Evolutionary conservation across 2,797 vertebrate genomes (phyloP).

Genomic region (Periophthalmus magnuspinnatus): DNA sequence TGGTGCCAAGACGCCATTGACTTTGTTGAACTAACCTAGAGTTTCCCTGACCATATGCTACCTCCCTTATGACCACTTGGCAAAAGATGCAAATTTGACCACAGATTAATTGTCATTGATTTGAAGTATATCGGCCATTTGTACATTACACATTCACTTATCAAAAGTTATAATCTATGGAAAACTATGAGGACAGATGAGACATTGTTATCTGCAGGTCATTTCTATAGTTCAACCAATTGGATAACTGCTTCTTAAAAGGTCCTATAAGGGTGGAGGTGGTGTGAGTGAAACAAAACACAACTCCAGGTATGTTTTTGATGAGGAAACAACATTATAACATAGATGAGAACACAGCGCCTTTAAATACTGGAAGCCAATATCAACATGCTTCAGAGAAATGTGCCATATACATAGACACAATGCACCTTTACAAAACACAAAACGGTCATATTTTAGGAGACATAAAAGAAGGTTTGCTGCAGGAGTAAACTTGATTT

Average conservation of each 20-base stretch:
- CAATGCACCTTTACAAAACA: background rate
- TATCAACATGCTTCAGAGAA: background rate
- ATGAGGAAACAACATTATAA: no score
- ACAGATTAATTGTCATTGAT: conserved; percentile 33
- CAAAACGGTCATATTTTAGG: background rate
- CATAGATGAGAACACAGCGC: no score
- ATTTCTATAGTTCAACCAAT: background rate
- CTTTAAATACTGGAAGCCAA: background rate
- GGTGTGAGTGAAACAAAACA: no score
- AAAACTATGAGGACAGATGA: background rate
- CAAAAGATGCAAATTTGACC: conserved; percentile 42
- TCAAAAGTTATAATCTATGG: background rate
- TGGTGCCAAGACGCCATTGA: conserved; percentile 62
- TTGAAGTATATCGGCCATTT: conserved; percentile 17
- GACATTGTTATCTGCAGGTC: background rate
- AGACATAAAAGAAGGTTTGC: background rate
- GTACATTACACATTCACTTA: conserved; percentile 3
- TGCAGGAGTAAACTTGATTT: conserved; percentile 22
- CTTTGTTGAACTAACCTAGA: conserved; percentile 65
- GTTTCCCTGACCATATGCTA: conserved; percentile 59
- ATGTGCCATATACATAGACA: background rate
- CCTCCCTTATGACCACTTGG: conserved; percentile 47
- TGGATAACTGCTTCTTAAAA: no score
- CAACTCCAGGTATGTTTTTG: no score
- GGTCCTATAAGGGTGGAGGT: no score